Conservation (phyloP, 2,797 vertebrate genomes). For the Nyctalus aviator region DNA sequence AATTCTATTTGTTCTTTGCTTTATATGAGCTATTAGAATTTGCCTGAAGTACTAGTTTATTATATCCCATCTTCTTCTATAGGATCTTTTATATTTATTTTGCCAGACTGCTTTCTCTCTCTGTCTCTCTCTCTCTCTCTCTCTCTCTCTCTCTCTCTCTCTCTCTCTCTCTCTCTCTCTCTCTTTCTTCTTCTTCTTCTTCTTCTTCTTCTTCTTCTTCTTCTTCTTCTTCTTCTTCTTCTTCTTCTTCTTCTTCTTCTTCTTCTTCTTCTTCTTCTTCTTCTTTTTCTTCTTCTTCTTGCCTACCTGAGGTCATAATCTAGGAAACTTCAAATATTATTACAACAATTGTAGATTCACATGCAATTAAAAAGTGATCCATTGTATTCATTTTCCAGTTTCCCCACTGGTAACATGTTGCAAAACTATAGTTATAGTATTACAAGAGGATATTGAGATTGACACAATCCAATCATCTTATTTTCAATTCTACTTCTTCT, state of each 20-base stretch:
- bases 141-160: too few relatives aligned
- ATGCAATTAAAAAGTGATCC: background rate
- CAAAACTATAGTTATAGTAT: background rate
- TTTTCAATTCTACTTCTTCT: background rate
- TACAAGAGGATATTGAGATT: background rate
- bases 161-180: too few relatives aligned
- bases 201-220: too few relatives aligned
- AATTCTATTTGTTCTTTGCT: background rate
- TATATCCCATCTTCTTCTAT: background rate
- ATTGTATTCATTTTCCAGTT: background rate
- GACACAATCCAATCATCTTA: background rate
- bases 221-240: too few relatives aligned
- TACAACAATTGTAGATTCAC: background rate
- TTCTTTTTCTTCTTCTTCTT: too few relatives aligned
- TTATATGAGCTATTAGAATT: background rate
- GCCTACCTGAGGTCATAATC: background rate
- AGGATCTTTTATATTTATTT: background rate
- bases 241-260: too few relatives aligned
- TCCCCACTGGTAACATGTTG: background rate
- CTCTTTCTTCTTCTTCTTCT: too few relatives aligned
- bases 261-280: too few relatives aligned
- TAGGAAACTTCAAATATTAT: background rate
- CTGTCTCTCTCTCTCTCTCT: too few relatives aligned
- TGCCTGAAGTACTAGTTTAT: background rate
- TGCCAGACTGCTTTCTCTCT: background rate